Evolutionary conservation across 2,888 invertebrate genomes (phyloP).

Genomic region (Teleiodes luculella): DNA sequence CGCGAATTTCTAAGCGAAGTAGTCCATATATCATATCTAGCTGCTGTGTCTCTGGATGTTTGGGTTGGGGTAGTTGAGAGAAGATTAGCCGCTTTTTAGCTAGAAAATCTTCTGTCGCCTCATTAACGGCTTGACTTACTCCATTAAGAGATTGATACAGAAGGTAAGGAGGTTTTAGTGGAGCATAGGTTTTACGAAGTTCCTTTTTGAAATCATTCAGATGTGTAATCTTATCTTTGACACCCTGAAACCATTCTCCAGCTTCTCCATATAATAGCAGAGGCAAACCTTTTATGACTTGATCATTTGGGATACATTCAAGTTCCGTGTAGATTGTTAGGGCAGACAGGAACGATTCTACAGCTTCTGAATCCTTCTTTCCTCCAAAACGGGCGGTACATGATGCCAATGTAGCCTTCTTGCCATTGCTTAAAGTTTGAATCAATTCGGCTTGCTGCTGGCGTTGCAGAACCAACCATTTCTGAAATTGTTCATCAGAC

Average conservation of each 20-base stretch:
- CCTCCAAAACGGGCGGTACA: background rate
- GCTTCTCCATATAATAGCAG: conserved; percentile 14
- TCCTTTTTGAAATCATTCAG: conserved; percentile 5
- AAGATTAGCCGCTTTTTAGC: conserved; percentile 9
- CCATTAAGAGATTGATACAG: background rate
- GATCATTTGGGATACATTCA: conserved; percentile 7
- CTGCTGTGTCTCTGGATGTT: background rate
- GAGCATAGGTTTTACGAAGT: conserved; percentile 12
- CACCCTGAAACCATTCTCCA: conserved; percentile 14
- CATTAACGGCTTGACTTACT: background rate
- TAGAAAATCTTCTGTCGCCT: conserved; percentile 8
- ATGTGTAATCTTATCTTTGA: background rate
- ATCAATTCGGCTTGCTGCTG: no score
- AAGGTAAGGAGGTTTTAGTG: conserved; percentile 7
- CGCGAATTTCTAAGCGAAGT: conserved; percentile 3
- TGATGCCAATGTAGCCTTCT: no score
- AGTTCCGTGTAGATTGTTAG: background rate
- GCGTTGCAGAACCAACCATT: no score
- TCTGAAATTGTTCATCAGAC: no score
- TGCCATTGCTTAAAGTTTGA: no score
- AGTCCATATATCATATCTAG: conserved; percentile 10
- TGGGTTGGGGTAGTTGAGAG: conserved; percentile 5
- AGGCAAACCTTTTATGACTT: conserved; percentile 6
- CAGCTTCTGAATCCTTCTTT: background rate
- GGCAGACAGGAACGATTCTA: conserved; percentile 5